Evolutionary conservation across 2,888 invertebrate genomes (phyloP).

Genomic region (Scrobipalpa costella): DNA sequence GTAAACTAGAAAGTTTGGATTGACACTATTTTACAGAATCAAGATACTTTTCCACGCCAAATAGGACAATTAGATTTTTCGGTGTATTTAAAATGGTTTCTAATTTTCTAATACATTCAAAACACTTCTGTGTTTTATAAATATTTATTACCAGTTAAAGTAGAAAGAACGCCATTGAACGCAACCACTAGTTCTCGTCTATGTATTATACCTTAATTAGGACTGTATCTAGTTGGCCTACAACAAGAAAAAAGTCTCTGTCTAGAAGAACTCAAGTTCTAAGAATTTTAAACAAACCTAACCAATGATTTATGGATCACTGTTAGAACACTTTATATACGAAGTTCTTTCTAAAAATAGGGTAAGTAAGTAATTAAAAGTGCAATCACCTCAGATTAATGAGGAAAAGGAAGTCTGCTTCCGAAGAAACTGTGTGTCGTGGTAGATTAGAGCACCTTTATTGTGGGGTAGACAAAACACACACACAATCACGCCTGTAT

Average conservation of each 20-base stretch:
- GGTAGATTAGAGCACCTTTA: constrained; percentile 2
- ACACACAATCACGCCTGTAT: no score
- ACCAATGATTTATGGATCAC: neutral
- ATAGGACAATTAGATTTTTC: no score
- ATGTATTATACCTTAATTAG: no score
- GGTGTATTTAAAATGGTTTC: no score
- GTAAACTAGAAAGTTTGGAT: no score
- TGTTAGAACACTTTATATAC: constrained; percentile 1
- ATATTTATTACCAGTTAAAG: no score
- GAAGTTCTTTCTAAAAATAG: constrained; percentile 12
- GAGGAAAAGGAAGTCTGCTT: constrained; percentile 15
- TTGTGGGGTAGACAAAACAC: constrained; percentile 37
- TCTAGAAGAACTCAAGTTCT: neutral
- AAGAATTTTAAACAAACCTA: neutral
- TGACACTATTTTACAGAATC: no score
- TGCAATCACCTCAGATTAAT: constrained; percentile 18
- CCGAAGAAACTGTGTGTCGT: constrained; percentile 10
- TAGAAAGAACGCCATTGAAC: no score
- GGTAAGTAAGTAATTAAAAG: constrained; percentile 8
- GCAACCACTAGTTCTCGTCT: no score
- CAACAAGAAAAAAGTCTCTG: neutral
- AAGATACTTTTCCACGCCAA: no score
- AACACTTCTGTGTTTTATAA: no score
- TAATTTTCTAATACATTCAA: no score
- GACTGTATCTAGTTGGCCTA: neutral